Conservation (phyloP, 1,140 invertebrate species). For the Tribolium castaneum region DNA sequence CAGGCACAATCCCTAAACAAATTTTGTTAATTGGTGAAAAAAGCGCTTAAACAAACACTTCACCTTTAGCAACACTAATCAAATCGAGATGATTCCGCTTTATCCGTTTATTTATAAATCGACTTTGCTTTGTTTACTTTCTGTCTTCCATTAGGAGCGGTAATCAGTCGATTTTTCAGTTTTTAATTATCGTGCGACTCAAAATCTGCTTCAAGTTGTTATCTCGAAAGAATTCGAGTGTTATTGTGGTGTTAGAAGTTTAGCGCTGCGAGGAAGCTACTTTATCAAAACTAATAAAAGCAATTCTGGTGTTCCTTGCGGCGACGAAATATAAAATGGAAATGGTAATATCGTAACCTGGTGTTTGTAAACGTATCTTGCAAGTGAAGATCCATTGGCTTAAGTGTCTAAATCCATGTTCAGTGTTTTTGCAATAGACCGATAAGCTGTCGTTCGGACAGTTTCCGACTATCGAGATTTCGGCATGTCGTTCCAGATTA, state of each 20-base stretch:
- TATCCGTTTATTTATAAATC: neutral
- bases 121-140: neutral
- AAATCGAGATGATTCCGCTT: neutral
- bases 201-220: neutral
- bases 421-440: conserved; percentile 26
- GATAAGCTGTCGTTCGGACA: conserved; percentile 40
- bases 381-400: conserved; percentile 26
- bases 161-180: too few relatives aligned
- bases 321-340: conserved; percentile 15
- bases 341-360: conserved; percentile 8
- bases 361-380: conserved; percentile 31
- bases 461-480: conserved; percentile 41
- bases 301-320: conserved; percentile 9
- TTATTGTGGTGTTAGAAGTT: neutral
- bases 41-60: neutral
- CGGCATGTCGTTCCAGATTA: conserved; percentile 46
- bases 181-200: too few relatives aligned
- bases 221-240: neutral
- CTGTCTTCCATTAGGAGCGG: too few relatives aligned
- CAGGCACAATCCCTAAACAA: neutral
- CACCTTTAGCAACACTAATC: neutral
- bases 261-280: neutral
- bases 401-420: conserved; percentile 32
- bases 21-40: conserved; percentile 25
- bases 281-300: conserved; percentile 16